Evolutionary conservation across 2,797 vertebrate genomes (phyloP), one percentile per base, ranked within the genome.

Genomic region (Oophaga sylvatica): DNA sequence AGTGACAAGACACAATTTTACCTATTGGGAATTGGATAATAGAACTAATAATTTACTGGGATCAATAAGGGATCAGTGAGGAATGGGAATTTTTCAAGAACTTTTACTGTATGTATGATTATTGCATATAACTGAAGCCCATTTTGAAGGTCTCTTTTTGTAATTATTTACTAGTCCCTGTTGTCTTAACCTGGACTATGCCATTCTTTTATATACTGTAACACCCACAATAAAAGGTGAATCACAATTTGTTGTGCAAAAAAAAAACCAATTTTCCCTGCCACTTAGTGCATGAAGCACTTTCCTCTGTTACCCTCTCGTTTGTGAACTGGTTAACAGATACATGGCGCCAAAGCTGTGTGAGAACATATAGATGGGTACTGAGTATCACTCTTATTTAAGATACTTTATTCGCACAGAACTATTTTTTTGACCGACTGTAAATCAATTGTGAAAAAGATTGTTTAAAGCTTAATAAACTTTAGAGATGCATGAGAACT

Each of bases 341-440:
- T 67, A 77, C 83, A 86, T 86, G 31, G 84, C 76, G 19, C 53
- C 7, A 67, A 59, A 22, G 84, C 84, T 80, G 84, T 86, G 83
- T 85, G 73, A 85, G 26, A 76, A 77, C 57, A 84, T 53, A 83
- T 83, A 67, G 26, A 78, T 87, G 48, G 80, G 81, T 87, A 87
- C 86, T 87, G 70, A 76, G 81, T 87, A 84, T 84, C 75, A 77
- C 81, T 80, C 45, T 82, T 83, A 82, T 84, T 76, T 68, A 77
- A 79, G 45, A 57, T 35, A 41, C 22, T 70, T 31, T 70, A 84
- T 75, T 83, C 29, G 26, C 81, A 87, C 87, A 87, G 29, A 70
- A 60, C 67, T 82, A 82, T 79, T 77, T 87, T 53, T 87, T 83
- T 41, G 53, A 67, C 4, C 53, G 45, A 57, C 48, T 81, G 75